Conservation (phyloP, 2,888 invertebrate species). For the Stenodera caucasica region DNA sequence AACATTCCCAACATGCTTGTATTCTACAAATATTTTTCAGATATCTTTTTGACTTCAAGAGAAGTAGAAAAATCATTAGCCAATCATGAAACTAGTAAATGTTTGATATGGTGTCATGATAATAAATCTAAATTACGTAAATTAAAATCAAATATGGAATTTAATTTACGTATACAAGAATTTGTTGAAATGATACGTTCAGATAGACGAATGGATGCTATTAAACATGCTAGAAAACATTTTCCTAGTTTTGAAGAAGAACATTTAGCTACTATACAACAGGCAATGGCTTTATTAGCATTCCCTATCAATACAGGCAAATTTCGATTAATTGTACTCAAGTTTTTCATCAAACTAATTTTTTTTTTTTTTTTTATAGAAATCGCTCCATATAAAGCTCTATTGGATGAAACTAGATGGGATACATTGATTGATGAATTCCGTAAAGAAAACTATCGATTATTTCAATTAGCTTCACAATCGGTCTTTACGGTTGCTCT, state of each 20-base stretch:
- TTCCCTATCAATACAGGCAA: conserved; percentile 81
- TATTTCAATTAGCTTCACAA: conserved; percentile 90
- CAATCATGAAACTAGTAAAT: conserved; percentile 81
- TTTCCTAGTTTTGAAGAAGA: conserved; percentile 87
- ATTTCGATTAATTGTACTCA: conserved; percentile 9
- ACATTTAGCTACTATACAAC: conserved; percentile 84
- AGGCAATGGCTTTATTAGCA: conserved; percentile 94
- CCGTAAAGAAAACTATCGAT: conserved; percentile 88
- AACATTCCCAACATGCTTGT: not conserved
- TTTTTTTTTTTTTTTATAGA: conserved; percentile 50
- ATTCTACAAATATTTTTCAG: conserved; percentile 54
- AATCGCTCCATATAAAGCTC: conserved; percentile 70
- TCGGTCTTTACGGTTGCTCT: conserved; percentile 90
- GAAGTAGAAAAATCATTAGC: conserved; percentile 86
- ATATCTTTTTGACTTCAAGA: conserved; percentile 79
- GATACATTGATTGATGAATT: conserved; percentile 84
- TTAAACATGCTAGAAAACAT: conserved; percentile 91
- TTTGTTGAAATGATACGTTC: conserved; percentile 92
- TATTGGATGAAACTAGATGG: conserved; percentile 76
- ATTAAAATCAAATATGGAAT: conserved; percentile 93
- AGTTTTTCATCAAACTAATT: conserved; percentile 1
- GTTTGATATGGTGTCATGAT: conserved; percentile 94
- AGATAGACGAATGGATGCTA: conserved; percentile 86
- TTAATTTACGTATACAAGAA: conserved; percentile 90
- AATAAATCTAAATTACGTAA: conserved; percentile 94